Evolutionary conservation across 37 sponge, comb jelly and placozoan genomes (phyloP).

Genomic region (Dysidea cf. avara): DNA sequence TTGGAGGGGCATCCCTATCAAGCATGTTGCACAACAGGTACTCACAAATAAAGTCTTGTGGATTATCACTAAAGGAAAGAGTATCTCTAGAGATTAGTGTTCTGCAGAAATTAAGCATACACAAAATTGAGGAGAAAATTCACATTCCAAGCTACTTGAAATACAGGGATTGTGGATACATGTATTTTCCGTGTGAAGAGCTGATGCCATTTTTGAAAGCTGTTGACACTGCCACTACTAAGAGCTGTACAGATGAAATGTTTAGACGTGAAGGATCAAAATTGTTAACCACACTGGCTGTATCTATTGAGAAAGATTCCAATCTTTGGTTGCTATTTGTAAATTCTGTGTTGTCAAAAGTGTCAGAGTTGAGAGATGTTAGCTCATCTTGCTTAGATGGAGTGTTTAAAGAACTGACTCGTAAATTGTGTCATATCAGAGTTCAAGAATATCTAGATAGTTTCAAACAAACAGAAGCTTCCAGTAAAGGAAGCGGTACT

Average conservation of each 20-base stretch:
- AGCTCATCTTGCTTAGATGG: no score
- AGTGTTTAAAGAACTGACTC: conserved; percentile 24
- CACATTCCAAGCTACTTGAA: conserved; percentile 11
- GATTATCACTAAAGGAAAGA: conserved; percentile 4
- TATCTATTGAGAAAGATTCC: no score
- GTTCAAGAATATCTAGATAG: conserved; percentile 20
- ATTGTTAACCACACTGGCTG: no score
- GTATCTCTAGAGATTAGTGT: conserved; percentile 8
- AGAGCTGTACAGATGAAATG: background rate
- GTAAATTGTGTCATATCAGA: conserved; percentile 29
- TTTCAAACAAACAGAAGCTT: conserved; percentile 16
- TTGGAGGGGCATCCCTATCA: conserved; percentile 18
- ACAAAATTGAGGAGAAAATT: conserved; percentile 3
- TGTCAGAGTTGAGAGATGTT: background rate
- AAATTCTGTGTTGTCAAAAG: no score
- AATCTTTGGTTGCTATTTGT: no score
- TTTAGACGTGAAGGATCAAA: no score
- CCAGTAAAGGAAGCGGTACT: conserved; percentile 1
- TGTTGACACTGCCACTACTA: background rate
- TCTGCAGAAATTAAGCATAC: conserved; percentile 1
- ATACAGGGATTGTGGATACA: conserved; percentile 20
- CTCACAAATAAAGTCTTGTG: background rate
- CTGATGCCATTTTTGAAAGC: conserved; percentile 8
- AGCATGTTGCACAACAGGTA: conserved; percentile 15
- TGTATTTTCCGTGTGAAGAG: conserved; percentile 22